Percentiles rank a stretch among this genome's conserved stretches.
These are phyloP conservation scores for Phalacrocorax brasilianus DNA, from an alignment of 2,113 vertebrate species.

Conservation along the genomic window DNA sequence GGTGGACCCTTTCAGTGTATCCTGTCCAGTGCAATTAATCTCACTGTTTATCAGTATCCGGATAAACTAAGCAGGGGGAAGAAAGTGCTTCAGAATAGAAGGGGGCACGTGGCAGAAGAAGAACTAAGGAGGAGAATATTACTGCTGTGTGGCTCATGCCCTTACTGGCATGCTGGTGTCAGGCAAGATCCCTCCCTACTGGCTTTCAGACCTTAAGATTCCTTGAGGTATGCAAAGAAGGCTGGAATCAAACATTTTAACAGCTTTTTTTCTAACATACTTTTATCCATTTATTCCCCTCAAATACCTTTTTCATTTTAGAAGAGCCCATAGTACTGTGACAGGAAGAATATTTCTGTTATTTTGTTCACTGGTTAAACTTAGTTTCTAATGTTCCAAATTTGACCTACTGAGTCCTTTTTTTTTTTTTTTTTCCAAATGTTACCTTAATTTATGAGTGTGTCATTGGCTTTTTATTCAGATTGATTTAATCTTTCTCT, in stretches of 20 bases:
- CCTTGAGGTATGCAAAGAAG: background rate
- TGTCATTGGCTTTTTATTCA: background rate
- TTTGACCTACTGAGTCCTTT: background rate
- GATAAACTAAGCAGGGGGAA: background rate
- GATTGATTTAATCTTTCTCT: background rate
- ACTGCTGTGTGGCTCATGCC: background rate
- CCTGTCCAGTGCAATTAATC: background rate
- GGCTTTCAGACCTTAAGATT: background rate
- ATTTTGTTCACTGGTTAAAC: background rate
- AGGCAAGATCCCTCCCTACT: background rate
- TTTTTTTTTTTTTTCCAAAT: background rate
- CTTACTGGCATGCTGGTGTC: background rate
- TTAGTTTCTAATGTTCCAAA: background rate
- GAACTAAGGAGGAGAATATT: background rate
- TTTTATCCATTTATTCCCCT: background rate
- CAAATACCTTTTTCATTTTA: background rate
- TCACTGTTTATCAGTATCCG: background rate
- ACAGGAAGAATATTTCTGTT: background rate
- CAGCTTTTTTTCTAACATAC: background rate
- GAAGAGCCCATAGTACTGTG: background rate
- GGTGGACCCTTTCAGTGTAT: background rate
- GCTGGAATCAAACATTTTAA: background rate
- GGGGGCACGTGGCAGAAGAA: background rate
- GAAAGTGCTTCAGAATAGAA: background rate
- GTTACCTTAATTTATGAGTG: background rate